phyloP scores from a whole-genome alignment of 2,888 invertebrate genomes.

The Tenthredo livida region DNA sequence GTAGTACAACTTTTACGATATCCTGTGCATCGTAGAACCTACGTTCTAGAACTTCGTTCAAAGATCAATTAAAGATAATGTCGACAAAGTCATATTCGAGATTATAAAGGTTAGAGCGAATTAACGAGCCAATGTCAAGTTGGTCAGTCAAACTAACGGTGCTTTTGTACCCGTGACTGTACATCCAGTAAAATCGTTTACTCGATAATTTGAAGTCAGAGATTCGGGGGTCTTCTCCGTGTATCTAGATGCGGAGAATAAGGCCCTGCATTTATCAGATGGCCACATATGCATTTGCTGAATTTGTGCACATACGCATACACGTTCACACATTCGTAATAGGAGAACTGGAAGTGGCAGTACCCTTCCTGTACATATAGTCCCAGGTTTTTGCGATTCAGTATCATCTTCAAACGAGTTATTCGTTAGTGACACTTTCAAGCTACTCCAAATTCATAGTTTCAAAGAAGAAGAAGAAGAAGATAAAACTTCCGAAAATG shows the following conservation, averaged over 20 bases:
- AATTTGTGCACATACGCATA: not conserved
- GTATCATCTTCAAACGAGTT: slow-evolving; percentile 18
- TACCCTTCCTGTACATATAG: not conserved
- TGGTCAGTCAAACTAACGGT: not conserved
- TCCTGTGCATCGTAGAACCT: not conserved
- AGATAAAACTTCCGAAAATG: not conserved
- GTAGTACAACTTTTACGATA: not conserved
- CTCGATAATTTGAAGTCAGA: no score
- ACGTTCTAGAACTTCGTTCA: not conserved
- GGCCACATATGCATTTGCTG: not conserved
- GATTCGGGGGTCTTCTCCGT: slow-evolving; percentile 15
- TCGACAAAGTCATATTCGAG: slow-evolving; percentile 3
- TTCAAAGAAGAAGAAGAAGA: not conserved
- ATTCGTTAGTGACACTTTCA: slow-evolving; percentile 4
- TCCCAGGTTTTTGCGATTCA: not conserved
- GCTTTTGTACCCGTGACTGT: not conserved
- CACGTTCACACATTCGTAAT: not conserved
- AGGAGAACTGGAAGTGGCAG: slow-evolving; percentile 32
- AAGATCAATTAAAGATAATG: not conserved
- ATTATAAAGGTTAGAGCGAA: not conserved
- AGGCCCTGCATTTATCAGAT: not conserved
- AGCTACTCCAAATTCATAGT: not conserved
- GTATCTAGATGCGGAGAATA: no score
- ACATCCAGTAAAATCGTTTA: not conserved
- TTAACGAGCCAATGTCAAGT: not conserved